Conservation (phyloP, 2,797 vertebrate species). For the Sandelia bainsii region DNA sequence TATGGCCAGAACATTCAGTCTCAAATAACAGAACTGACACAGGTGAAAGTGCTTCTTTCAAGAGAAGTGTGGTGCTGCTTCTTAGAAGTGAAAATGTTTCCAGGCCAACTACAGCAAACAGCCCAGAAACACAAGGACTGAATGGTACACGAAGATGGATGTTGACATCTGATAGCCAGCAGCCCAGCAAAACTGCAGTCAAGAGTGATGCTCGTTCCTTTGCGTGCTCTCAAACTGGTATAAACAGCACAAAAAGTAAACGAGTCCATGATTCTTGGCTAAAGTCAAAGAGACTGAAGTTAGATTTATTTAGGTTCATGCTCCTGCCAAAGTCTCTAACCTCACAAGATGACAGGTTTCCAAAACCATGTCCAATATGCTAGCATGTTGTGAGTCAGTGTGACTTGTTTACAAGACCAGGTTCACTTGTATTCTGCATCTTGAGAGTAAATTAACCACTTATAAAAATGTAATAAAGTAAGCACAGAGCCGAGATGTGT, state of each 20-base stretch:
- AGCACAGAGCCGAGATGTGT: neutral
- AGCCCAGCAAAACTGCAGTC: conserved; percentile 29
- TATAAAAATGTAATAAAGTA: neutral
- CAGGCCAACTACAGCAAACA: conserved; percentile 18
- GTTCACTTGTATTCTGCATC: conserved; percentile 25
- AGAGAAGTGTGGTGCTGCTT: neutral
- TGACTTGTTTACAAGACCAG: conserved; percentile 40
- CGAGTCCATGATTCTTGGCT: conserved; percentile 45
- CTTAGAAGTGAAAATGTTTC: conserved; percentile 8
- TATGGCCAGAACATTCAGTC: conserved; percentile 13
- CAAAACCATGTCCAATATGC: conserved; percentile 49
- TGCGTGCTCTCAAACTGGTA: conserved; percentile 22
- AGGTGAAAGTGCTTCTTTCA: conserved; percentile 32
- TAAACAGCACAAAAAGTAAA: conserved; percentile 43
- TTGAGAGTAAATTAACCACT: conserved; percentile 13
- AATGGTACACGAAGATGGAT: conserved; percentile 16
- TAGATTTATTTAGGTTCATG: conserved; percentile 57
- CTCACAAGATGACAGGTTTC: conserved; percentile 52
- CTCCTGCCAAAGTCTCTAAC: conserved; percentile 51
- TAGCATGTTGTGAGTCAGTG: conserved; percentile 18
- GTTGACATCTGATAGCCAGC: conserved; percentile 29
- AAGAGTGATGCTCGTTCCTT: conserved; percentile 30
- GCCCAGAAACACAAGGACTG: conserved; percentile 18
- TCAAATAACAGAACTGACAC: conserved; percentile 12
- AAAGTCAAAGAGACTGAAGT: conserved; percentile 37